Evolutionary conservation across 2,113 vertebrate species (phyloP), one percentile per base, ranked within the genome.

Genomic region (Rafetus swinhoei): DNA sequence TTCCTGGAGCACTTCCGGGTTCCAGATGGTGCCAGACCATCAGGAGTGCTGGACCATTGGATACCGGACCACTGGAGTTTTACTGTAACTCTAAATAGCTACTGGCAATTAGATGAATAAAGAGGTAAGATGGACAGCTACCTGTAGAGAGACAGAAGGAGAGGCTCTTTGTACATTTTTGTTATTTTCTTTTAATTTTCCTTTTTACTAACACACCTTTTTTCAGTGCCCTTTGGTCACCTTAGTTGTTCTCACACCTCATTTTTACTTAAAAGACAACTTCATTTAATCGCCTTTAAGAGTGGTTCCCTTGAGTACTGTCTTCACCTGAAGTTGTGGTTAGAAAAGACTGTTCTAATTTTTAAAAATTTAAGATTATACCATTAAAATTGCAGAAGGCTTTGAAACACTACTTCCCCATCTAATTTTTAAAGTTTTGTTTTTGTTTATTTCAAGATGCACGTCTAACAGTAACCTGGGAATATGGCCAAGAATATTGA

Each of bases 401-500:
- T 32, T 87, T 85, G 76, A 81, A 79, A 80, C 7, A 29, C 32
- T 18, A 80, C 50, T 76, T 29, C 15, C 54, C 32, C 69, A 18
- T 0, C 7, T 2, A 11, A 53, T 89, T 92, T 54, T 82, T 50
- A 4, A 83, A 82, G 39, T 74, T 27, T 53, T 69, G 8, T 1
- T 39, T 94, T 93, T 84, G 5, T 52, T 87, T 91, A 53, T 79
- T 90, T 55, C 35, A 22, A 95, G 69, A 35, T 88, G 77, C 7
- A 53, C 94, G 76, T 82, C 87, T 96, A 95, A 95, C 86, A 91
- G 7, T 0, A 11, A 91, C 18, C 29, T 84, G 81, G 27, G 87
- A 21, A 32, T 85, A 74, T 80, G 0, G 0, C 90, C 81, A 24
- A 85, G 29, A 77, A 85, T 1, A n/a, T 83, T 74, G 8, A 79